Evolutionary conservation across 2,888 invertebrate genomes (phyloP), one percentile per base, ranked within the genome.

Genomic region (Seira sanloemensis): DNA sequence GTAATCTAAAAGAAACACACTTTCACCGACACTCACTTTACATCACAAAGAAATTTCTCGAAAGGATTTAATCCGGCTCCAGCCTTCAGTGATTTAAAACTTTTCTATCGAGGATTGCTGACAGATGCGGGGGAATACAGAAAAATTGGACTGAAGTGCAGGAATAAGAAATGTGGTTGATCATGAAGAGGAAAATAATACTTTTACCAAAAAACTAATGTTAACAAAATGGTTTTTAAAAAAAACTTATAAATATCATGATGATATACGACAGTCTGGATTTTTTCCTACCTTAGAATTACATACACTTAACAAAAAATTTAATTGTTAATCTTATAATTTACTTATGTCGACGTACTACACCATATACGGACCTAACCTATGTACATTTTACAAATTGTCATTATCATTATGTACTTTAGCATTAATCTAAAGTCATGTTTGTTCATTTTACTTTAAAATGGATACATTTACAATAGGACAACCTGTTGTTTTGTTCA

Each of bases 261-360:
- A 81, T 75, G 85, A 78, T 79, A 79, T 65, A 74, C 62, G 74
- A 72, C 71, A 82, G 76, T 78, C 75, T 67, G 75, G 71, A 75
- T 78, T 78, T 82, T 74, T 68, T 69, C 82, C 74, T 66, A 81
- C 71, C 71, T 24, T 24, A 19, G 12, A 7, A 19, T 2, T 24
- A 62, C 18, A 18, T 5, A 18, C 12, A 16, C 18, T 66, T 24
- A 9, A 66, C 23, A 21, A 18, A 37, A 37, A 4, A 37, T 37
- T 37, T 37, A 37, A 37, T 37, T 7, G 37, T 37, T 7, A 12
- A 66, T 5, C 5, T 62, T 62, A 66, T n/a, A 16, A 66, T n/a
- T 24, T 23, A 19, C 12, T 66, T 66, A 24, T 16, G n/a, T 25
- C 12, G 12, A 37, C 12, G 37, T 37, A 37, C 37, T 37, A 37